Percentiles rank a stretch among this genome's conserved stretches.
phyloP scores from a whole-genome alignment of 2,113 vertebrate species.

The Cynoglossus semilaevis region DNA sequence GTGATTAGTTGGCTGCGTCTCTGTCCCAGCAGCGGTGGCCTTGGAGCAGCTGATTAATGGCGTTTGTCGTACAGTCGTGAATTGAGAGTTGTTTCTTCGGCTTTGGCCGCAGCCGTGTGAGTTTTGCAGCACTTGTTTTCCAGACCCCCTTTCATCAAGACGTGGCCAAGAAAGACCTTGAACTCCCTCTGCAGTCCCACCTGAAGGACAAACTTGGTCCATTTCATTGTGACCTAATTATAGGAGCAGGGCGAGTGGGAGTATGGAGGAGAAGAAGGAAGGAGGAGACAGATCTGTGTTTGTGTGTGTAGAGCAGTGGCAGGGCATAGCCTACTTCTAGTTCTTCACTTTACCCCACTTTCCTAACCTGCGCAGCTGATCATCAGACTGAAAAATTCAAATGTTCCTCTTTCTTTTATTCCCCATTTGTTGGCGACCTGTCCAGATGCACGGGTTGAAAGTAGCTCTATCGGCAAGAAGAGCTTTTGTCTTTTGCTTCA shows the following conservation, averaged over 20 bases:
- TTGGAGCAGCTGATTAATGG: conserved; percentile 47
- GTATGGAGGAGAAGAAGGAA: conserved; percentile 8
- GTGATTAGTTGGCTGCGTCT: conserved; percentile 55
- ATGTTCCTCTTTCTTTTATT: conserved; percentile 14
- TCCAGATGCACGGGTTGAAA: conserved; percentile 33
- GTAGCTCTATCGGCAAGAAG: no score
- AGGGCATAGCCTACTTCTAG: conserved; percentile 74
- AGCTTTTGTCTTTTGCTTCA: no score
- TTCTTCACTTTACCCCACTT: conserved; percentile 71
- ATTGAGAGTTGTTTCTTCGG: conserved; percentile 21
- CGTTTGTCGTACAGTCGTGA: conserved; percentile 24
- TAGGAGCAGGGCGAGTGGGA: conserved; percentile 38
- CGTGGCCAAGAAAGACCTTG: conserved; percentile 38
- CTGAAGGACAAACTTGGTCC: conserved; percentile 58
- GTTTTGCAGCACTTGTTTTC: conserved; percentile 14
- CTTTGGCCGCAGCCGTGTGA: conserved; percentile 4
- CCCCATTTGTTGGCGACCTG: conserved; percentile 9
- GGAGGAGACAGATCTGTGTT: conserved; percentile 45
- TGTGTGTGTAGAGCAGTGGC: conserved; percentile 27
- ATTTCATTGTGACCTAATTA: conserved; percentile 68
- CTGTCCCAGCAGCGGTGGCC: conserved; percentile 45
- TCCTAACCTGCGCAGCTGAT: conserved; percentile 37
- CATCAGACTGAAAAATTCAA: conserved; percentile 20
- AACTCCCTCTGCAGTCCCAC: conserved; percentile 34
- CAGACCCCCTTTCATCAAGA: conserved; percentile 23